A percentile compares a stretch with the other conserved stretches of the same genome.
phyloP scores from a whole-genome alignment of 2,888 invertebrate species.

The Nowickia ferox region DNA sequence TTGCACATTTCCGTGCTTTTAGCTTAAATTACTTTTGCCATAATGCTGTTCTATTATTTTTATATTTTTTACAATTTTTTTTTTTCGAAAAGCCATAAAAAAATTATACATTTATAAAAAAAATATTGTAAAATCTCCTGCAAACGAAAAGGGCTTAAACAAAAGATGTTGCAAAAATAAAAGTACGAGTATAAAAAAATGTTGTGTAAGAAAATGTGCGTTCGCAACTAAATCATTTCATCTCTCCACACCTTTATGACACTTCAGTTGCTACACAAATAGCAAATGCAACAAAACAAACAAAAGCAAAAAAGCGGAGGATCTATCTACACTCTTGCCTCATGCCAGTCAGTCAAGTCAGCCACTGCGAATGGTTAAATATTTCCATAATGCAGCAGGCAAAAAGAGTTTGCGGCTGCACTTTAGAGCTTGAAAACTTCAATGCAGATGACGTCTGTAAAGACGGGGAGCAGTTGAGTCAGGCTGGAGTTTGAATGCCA shows the following conservation, averaged over 20 bases:
- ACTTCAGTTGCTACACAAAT: conserved; percentile 60
- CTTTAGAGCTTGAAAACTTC: conserved; percentile 12
- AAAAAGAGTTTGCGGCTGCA: conserved; percentile 24
- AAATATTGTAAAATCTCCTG: conserved; percentile 17
- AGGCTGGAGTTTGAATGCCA: conserved; percentile 30
- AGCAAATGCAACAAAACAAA: conserved; percentile 25
- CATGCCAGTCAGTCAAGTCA: conserved; percentile 6
- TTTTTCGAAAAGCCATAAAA: conserved; percentile 44
- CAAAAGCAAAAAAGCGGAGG: neutral
- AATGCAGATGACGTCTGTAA: conserved; percentile 16
- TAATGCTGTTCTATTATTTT: conserved; percentile 43
- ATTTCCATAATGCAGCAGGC: conserved; percentile 20
- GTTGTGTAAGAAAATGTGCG: neutral
- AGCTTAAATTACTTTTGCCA: conserved; percentile 67
- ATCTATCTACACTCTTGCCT: neutral
- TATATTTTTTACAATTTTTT: conserved; percentile 15
- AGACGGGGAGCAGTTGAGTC: neutral
- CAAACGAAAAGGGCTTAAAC: conserved; percentile 59
- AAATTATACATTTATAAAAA: conserved; percentile 40
- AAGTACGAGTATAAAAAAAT: neutral
- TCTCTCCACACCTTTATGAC: conserved; percentile 69
- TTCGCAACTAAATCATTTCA: conserved; percentile 64
- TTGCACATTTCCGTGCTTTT: conserved; percentile 68
- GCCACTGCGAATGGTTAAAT: conserved; percentile 17
- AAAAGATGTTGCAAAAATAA: conserved; percentile 54